These are phyloP conservation scores for Bombus terrestris DNA, from an alignment of 1,140 invertebrate species.

Conservation along the genomic window DNA sequence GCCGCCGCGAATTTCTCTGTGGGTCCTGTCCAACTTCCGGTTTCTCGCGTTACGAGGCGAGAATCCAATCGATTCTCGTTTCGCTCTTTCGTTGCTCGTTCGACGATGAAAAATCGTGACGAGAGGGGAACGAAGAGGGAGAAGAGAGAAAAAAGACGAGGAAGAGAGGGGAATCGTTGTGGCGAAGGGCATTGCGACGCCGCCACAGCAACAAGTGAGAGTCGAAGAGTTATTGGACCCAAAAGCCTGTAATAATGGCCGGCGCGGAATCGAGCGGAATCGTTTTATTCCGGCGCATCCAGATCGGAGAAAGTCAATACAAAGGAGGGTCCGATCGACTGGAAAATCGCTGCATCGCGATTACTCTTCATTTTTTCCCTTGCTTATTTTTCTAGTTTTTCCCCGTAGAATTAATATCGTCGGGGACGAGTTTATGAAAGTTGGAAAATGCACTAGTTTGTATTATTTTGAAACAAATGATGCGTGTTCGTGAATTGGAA, in stretches of 20 bases:
- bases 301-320: constrained; percentile 40
- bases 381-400: not conserved
- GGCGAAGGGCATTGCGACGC: constrained; percentile 24
- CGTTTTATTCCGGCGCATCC: constrained; percentile 41
- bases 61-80: not conserved
- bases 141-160: too few species aligned
- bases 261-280: constrained; percentile 31
- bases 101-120: constrained; percentile 26
- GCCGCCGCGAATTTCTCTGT: not conserved
- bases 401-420: not conserved
- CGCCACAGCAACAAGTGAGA: constrained; percentile 49
- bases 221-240: constrained; percentile 52
- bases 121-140: not conserved
- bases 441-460: not conserved
- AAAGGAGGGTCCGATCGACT: not conserved
- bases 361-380: not conserved
- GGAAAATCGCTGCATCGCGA: constrained; percentile 36
- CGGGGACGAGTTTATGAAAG: not conserved
- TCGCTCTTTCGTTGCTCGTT: constrained; percentile 6
- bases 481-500: too few species aligned
- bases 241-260: constrained; percentile 53
- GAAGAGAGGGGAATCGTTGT: not conserved
- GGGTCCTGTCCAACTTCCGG: constrained; percentile 1
- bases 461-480: not conserved
- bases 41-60: not conserved